Evolutionary conservation across 2,797 vertebrate genomes (phyloP), one percentile per base, ranked within the genome.

Genomic region (Rhodeus uyekii): DNA sequence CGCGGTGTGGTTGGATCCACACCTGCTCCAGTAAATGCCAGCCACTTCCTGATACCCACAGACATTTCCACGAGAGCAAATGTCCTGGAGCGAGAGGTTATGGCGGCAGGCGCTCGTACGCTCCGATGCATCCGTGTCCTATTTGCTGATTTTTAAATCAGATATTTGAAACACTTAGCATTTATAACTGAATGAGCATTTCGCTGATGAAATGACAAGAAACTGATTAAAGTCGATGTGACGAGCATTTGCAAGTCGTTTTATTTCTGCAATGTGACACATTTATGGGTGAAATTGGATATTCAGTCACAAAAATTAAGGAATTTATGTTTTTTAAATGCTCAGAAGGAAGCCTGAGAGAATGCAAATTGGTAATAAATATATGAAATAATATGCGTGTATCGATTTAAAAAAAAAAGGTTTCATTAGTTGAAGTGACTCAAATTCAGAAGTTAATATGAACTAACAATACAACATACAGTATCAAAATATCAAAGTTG

Each of bases 1-100:
- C 44, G 53, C 8, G 42, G 73, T 38, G n/a, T 61, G 73, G 36
- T 60, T 60, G n/a, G n/a, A 42, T 75, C 36, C 73, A 75, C 73
- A 55, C 73, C 36, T 75, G 73, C 73, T 10, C 34, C 53, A 42
- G 53, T 60, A 58, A 74, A 74, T 24, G 50, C 36, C 36, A 58
- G n/a, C 53, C 36, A 8, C 18, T n/a, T 58, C 50, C 48, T 1
- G 32, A 53, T 36, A 61, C 14, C 38, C 73, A 44, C 55, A 76
- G 38, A 76, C 24, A 8, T 61, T 44, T 60, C 29, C 53, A 61
- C 18, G 53, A 29, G 73, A 42, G 73, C 53, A 14, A 58, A 39
- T 55, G 72, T 55, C 50, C 72, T 58, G 48, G 38, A 58, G 72
- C 34, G 7, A 58, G n/a, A 74, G 72, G 13, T 58, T 60, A 18